Conservation (phyloP, 2,888 invertebrate species). For the Stenoptilia bipunctidactyla region DNA sequence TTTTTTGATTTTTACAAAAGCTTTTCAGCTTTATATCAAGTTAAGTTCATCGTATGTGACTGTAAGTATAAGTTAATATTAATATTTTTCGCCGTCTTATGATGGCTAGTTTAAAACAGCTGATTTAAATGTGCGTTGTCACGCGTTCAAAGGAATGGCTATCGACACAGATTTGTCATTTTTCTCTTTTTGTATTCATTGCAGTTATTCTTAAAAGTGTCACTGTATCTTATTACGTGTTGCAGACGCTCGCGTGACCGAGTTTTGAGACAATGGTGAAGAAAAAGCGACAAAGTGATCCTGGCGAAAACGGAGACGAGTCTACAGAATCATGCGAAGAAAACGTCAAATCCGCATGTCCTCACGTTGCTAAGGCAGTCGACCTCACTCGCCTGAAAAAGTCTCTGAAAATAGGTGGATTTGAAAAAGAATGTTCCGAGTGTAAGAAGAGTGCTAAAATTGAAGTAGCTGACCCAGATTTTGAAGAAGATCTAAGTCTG, state of each 20-base stretch:
- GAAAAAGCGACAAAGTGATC: slow-evolving; percentile 80
- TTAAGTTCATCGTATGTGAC: slow-evolving; percentile 40
- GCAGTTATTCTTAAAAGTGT: slow-evolving; percentile 59
- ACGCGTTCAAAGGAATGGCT: slow-evolving; percentile 68
- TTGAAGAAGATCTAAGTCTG: slow-evolving; percentile 64
- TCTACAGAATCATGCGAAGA: slow-evolving; percentile 83
- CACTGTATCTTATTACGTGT: slow-evolving; percentile 59
- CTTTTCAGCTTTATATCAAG: slow-evolving; percentile 28
- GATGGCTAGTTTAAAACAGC: neutral
- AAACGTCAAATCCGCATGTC: slow-evolving; percentile 73
- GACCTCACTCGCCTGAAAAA: slow-evolving; percentile 74
- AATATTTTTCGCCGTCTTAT: neutral
- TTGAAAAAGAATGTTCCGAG: slow-evolving; percentile 68
- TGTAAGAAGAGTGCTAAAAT: slow-evolving; percentile 65
- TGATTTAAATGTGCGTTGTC: slow-evolving; percentile 61
- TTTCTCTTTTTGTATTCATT: slow-evolving; percentile 63
- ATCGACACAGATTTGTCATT: slow-evolving; percentile 67
- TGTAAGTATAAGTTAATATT: slow-evolving; percentile 40
- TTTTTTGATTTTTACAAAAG: slow-evolving; percentile 30
- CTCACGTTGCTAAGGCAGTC: slow-evolving; percentile 78
- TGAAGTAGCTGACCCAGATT: slow-evolving; percentile 53
- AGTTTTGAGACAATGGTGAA: slow-evolving; percentile 74
- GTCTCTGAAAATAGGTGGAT: slow-evolving; percentile 61
- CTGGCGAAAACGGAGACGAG: slow-evolving; percentile 72
- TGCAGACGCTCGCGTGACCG: slow-evolving; percentile 49